Base-by-base conservation (phyloP, 2,888 invertebrate species). In the Caenorhabditis japonica region DNA sequence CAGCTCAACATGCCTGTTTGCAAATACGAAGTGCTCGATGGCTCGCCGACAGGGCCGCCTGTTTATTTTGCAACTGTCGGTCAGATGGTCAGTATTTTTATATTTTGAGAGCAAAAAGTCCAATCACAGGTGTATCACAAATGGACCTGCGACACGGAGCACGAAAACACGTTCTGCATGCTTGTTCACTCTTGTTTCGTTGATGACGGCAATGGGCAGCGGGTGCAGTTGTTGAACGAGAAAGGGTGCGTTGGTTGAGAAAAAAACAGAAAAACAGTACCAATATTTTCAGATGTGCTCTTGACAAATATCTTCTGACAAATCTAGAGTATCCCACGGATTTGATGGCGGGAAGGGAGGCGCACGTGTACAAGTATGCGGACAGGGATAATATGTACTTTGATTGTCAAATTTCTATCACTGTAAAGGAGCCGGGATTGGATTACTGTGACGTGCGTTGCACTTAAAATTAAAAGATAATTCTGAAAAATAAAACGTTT, bases 301-400 rank as follows among this genome's bases (percentile, higher is more conserved):
- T 82, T 38, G 86, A 86, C 72, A 86, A 85, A 60, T 85, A 83
- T 51, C 73, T 86, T 34, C 75, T 86, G 46, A 81, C 82, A 39
- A 86, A 86, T 66, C 75, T 86, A 39, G 86, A 86, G 53, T 86
- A 86, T 69, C 82, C 83, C 7, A 72, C 77, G 1, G 86, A 86
- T 75, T 46, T 86, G 56, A 81, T 84, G 83, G 86, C 84, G 8
- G 86, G 86, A 64, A 78, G 80, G 23, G 79, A 79, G 39, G 84
- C 85, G 41, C 85, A 86, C 77, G 86, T 86, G 13, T 86, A 85
- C 75, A 85, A 86, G 58, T 86, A 86, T 56, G 86, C 86, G 0
- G 86, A 86, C 51, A 64, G 83, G 13, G 83, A 82, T 25, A 83
- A 82, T 52, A 83, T 86, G 80, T 85, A 82, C 68, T 86, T 86